These are phyloP conservation scores for Macrophya alboannulata DNA, from an alignment of 2,888 invertebrate species.

Conservation along the genomic window DNA sequence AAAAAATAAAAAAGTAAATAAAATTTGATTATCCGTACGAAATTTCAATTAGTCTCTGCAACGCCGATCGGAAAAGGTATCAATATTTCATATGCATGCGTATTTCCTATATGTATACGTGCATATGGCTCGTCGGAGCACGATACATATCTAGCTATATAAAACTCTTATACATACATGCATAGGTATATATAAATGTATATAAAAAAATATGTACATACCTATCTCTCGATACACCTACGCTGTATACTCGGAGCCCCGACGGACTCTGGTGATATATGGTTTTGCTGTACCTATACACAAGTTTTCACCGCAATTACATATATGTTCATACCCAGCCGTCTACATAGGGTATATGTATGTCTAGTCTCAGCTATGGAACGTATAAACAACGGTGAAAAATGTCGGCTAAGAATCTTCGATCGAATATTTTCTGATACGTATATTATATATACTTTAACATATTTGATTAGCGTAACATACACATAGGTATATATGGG, in stretches of 20 bases:
- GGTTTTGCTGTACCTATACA: constrained; percentile 50
- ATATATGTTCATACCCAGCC: constrained; percentile 29
- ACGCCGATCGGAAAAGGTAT: constrained; percentile 18
- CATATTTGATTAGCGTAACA: not conserved
- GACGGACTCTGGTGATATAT: constrained; percentile 45
- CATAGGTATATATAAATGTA: not conserved
- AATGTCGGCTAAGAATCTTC: constrained; percentile 12
- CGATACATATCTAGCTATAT: not conserved
- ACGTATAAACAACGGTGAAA: constrained; percentile 46
- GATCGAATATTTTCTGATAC: not conserved
- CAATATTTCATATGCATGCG: constrained; percentile 47
- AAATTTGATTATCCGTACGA: not conserved
- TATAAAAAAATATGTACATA: not conserved
- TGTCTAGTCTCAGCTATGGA: not conserved
- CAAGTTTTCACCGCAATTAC: constrained; percentile 53
- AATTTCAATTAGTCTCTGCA: constrained; percentile 30
- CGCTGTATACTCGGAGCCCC: constrained; percentile 12
- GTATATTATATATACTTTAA: not conserved
- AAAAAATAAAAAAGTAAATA: not conserved
- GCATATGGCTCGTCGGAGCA: not conserved
- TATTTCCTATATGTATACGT: not conserved
- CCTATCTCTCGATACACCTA: not conserved
- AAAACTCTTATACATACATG: not conserved
- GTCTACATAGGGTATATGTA: not conserved
- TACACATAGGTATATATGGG: no score